These are phyloP conservation scores for Tachysurus vachellii DNA, from an alignment of 2,113 vertebrate genomes.

Conservation along the genomic window DNA sequence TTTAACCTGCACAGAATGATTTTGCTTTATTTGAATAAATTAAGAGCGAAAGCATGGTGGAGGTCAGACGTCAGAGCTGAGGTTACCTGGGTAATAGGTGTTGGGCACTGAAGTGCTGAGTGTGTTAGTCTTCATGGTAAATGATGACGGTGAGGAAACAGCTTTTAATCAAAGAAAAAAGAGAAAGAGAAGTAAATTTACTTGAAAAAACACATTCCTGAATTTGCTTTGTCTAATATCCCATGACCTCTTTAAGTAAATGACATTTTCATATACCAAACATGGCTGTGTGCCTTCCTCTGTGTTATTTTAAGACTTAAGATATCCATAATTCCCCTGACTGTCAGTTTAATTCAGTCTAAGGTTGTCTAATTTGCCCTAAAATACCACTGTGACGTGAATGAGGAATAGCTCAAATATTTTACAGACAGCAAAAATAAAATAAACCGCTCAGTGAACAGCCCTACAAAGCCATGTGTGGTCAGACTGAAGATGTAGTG, in stretches of 20 bases:
- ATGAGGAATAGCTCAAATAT: constrained; percentile 29
- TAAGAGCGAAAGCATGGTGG: not conserved
- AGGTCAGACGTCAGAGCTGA: constrained; percentile 32
- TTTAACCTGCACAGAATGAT: not conserved
- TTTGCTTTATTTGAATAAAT: not conserved
- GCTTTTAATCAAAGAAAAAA: constrained; percentile 75
- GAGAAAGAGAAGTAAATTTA: constrained; percentile 20
- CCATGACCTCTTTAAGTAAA: not conserved
- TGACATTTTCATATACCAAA: constrained; percentile 3
- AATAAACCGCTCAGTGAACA: not conserved
- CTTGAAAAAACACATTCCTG: constrained; percentile 10
- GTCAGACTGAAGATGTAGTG: not conserved
- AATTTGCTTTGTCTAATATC: constrained; percentile 9
- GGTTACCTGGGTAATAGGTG: constrained; percentile 95
- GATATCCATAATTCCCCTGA: constrained; percentile 22
- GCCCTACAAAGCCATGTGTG: not conserved
- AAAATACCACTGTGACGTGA: constrained; percentile 33
- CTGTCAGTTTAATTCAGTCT: constrained; percentile 9
- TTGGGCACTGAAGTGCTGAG: constrained; percentile 90
- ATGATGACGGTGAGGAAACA: constrained; percentile 92
- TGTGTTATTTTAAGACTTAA: constrained; percentile 33
- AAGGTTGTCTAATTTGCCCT: constrained; percentile 20
- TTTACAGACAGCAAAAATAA: not conserved
- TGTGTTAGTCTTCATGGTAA: constrained; percentile 95
- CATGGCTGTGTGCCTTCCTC: constrained; percentile 5